These are phyloP conservation scores for Todiramphus chloris DNA, from an alignment of 2,113 vertebrate species.

Conservation along the genomic window DNA sequence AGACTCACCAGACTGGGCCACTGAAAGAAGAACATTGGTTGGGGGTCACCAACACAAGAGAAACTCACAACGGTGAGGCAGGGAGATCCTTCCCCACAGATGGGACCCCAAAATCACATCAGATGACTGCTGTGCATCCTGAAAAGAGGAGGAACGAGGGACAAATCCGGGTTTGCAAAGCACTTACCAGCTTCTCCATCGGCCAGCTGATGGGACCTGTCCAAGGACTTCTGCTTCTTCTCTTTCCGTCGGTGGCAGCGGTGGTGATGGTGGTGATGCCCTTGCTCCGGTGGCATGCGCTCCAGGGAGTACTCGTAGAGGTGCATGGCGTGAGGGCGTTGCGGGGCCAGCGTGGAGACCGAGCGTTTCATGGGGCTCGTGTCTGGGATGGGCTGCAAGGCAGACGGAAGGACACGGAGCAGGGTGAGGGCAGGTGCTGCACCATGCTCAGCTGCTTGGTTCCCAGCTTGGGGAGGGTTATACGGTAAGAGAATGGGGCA, in stretches of 20 bases:
- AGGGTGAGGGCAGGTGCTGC: not conserved
- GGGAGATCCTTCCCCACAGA: not conserved
- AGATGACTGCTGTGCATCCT: not conserved
- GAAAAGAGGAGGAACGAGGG: not conserved
- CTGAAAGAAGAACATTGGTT: not conserved
- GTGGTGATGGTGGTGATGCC: constrained; percentile 88
- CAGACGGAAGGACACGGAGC: not conserved
- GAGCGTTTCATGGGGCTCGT: constrained; percentile 92
- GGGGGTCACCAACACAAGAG: accelerated
- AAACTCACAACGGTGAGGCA: not conserved
- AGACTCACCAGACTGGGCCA: constrained; percentile 57
- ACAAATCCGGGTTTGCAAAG: not conserved
- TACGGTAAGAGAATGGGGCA: not conserved
- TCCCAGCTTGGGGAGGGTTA: not conserved
- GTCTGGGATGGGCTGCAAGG: constrained; percentile 82
- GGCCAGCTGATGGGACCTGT: constrained; percentile 78
- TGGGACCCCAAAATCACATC: not conserved
- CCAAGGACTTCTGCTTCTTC: constrained; percentile 89
- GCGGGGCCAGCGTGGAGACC: constrained; percentile 85
- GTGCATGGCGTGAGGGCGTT: constrained; percentile 80
- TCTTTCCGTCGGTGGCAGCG: constrained; percentile 89
- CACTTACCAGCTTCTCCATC: constrained; percentile 76
- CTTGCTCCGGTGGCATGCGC: constrained; percentile 76
- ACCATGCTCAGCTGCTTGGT: not conserved
- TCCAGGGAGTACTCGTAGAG: constrained; percentile 81